Conservation (phyloP, 2,888 invertebrate species). For the Mimas tiliae region DNA sequence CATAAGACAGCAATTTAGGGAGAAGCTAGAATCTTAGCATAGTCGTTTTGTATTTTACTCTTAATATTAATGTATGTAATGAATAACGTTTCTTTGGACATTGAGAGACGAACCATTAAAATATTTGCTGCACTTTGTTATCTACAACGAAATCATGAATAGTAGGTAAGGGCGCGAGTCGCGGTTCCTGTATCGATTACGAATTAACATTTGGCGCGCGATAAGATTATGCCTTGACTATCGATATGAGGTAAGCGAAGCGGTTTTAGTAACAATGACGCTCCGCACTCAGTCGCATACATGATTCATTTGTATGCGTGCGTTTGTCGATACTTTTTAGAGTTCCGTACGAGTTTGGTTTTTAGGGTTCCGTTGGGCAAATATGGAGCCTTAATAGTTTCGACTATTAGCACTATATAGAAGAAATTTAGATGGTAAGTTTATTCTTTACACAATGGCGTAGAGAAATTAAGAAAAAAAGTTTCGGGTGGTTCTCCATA, state of each 20-base stretch:
- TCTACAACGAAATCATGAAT: neutral
- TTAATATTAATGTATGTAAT: too few species aligned
- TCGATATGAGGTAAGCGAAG: slow-evolving; percentile 27
- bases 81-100: too few species aligned
- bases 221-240: slow-evolving; percentile 20
- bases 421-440: too few species aligned
- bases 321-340: neutral
- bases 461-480: too few species aligned
- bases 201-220: slow-evolving; percentile 19
- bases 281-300: slow-evolving; percentile 7
- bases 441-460: too few species aligned
- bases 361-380: too few species aligned
- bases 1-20: too few species aligned
- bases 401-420: too few species aligned
- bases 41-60: too few species aligned
- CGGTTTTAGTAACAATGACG: slow-evolving; percentile 22
- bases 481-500: too few species aligned
- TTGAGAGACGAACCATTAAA: neutral
- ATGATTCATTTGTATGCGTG: slow-evolving; percentile 22
- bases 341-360: neutral
- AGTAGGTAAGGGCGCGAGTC: neutral
- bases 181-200: slow-evolving; percentile 26
- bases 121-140: neutral
- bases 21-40: too few species aligned
- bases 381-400: too few species aligned